These are phyloP conservation scores for Epizoanthus scotinus DNA, from an alignment of 92 coral and sea anemone species.

Conservation along the genomic window DNA sequence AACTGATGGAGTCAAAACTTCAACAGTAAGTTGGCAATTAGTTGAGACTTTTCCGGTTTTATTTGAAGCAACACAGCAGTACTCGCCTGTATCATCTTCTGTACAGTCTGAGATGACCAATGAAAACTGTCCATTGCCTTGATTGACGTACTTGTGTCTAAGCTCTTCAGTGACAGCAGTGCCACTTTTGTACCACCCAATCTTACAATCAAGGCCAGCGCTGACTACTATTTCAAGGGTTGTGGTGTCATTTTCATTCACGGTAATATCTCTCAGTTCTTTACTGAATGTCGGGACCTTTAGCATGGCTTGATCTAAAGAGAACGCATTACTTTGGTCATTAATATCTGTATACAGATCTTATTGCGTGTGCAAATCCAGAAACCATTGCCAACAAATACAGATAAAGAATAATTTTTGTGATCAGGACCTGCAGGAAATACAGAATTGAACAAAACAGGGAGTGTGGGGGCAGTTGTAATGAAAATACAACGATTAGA, in stretches of 20 bases:
- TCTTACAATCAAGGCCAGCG: constrained; percentile 46
- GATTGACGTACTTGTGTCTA: constrained; percentile 41
- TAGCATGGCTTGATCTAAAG: neutral
- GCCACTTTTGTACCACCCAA: constrained; percentile 85
- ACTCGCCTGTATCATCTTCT: constrained; percentile 80
- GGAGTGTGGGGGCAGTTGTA: too few relatives aligned
- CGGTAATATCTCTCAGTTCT: constrained; percentile 56
- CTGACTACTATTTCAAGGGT: constrained; percentile 61
- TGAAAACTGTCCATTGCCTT: constrained; percentile 57
- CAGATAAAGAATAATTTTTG: too few relatives aligned
- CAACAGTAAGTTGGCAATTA: constrained; percentile 68
- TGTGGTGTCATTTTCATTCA: constrained; percentile 58
- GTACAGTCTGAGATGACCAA: constrained; percentile 71
- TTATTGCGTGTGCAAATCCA: too few relatives aligned
- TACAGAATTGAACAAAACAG: too few relatives aligned
- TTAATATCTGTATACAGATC: neutral
- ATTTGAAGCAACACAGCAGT: constrained; percentile 77
- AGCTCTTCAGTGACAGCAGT: constrained; percentile 58
- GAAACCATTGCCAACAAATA: too few relatives aligned
- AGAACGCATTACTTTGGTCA: neutral
- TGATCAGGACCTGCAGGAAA: too few relatives aligned
- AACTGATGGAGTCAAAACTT: constrained; percentile 14
- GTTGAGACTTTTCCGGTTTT: constrained; percentile 72
- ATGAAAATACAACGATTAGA: too few relatives aligned
- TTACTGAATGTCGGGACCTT: constrained; percentile 62